Conservation (phyloP, 2,888 invertebrate genomes). For the Halictus quadricinctus region DNA sequence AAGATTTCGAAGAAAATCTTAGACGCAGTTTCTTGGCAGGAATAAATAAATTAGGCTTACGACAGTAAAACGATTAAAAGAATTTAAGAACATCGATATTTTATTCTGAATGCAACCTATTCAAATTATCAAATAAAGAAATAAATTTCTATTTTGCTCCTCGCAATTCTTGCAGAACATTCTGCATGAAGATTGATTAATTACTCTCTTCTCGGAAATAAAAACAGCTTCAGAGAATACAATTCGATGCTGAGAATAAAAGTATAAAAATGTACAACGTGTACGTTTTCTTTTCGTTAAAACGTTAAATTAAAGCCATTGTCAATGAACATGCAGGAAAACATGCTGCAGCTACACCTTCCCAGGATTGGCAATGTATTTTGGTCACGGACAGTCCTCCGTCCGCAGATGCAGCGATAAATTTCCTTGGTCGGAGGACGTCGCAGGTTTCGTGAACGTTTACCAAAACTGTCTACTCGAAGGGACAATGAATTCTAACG, state of each 20-base stretch:
- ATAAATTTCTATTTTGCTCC: too few species aligned
- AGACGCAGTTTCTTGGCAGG: too few species aligned
- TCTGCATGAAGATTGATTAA: too few species aligned
- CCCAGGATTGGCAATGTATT: background rate
- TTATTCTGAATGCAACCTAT: too few species aligned
- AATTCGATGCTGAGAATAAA: background rate
- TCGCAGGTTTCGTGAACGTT: constrained; percentile 13
- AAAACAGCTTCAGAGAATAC: too few species aligned
- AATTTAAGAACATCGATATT: too few species aligned
- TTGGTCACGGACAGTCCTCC: background rate
- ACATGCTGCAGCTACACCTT: background rate
- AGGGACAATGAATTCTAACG: constrained; percentile 74
- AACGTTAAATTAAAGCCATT: background rate
- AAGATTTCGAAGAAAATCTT: too few species aligned
- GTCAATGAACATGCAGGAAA: background rate
- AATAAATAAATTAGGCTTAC: too few species aligned
- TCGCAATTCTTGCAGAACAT: too few species aligned
- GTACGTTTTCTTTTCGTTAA: background rate
- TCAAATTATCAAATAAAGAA: too few species aligned
- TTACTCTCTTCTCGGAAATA: too few species aligned
- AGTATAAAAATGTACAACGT: background rate
- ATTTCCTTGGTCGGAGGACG: constrained; percentile 38
- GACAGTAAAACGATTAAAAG: too few species aligned
- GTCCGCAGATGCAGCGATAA: constrained; percentile 48
- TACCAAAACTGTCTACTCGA: constrained; percentile 23